Conservation (phyloP, 2,888 invertebrate species). For the Caenorhabditis zanzibari region DNA sequence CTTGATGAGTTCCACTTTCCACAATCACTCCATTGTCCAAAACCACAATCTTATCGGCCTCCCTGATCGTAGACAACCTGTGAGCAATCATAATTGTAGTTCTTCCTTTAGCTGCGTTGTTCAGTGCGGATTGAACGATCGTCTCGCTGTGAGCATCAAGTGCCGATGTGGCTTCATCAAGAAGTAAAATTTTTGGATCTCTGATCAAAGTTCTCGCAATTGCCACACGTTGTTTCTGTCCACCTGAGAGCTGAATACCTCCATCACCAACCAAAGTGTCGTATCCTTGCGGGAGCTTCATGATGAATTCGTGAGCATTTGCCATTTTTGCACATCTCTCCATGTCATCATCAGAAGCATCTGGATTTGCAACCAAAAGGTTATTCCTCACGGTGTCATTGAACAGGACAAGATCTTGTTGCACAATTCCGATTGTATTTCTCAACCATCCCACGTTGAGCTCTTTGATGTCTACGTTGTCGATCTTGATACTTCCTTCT, state of each 20-base stretch:
- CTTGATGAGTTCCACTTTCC: slow-evolving; percentile 69
- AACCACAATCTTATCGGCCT: slow-evolving; percentile 61
- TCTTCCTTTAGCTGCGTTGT: slow-evolving; percentile 2
- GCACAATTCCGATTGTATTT: slow-evolving; percentile 74
- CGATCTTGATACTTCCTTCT: slow-evolving; percentile 65
- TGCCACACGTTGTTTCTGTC: slow-evolving; percentile 69
- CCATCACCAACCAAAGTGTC: slow-evolving; percentile 72
- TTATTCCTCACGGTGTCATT: slow-evolving; percentile 72
- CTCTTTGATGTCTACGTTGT: slow-evolving; percentile 70
- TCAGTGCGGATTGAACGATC: not conserved
- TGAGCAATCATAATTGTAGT: slow-evolving; percentile 77
- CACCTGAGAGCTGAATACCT: slow-evolving; percentile 7
- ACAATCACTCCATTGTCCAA: slow-evolving; percentile 42
- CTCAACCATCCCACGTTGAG: slow-evolving; percentile 74
- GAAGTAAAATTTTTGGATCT: not conserved
- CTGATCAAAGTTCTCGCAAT: not conserved
- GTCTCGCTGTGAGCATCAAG: slow-evolving; percentile 12
- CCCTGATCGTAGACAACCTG: slow-evolving; percentile 75
- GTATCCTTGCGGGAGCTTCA: slow-evolving; percentile 73
- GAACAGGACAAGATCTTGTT: slow-evolving; percentile 78
- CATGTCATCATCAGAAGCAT: slow-evolving; percentile 69
- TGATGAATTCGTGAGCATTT: slow-evolving; percentile 78
- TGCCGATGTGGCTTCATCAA: slow-evolving; percentile 14
- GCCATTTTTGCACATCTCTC: slow-evolving; percentile 74
- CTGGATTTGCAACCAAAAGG: slow-evolving; percentile 67